Percentiles rank a stretch among this genome's conserved stretches.
Evolutionary conservation across 1,140 invertebrate species (phyloP).

Genomic region (Sipha flava): DNA sequence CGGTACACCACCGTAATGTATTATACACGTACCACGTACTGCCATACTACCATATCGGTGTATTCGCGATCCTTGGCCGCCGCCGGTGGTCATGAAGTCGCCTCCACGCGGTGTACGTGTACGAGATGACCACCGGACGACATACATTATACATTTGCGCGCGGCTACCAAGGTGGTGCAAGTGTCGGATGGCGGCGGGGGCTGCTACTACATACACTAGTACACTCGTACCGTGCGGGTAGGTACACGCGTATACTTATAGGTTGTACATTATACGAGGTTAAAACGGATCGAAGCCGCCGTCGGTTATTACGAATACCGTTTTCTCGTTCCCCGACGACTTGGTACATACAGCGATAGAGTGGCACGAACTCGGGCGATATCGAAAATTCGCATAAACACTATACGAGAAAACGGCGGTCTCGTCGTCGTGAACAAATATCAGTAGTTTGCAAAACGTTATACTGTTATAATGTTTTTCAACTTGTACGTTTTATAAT

Average conservation of each 20-base stretch:
- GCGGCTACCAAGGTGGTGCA: no score
- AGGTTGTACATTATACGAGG: no score
- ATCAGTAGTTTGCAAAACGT: not conserved
- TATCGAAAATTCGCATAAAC: slow-evolving; percentile 6
- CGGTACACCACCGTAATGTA: no score
- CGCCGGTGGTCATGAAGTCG: slow-evolving; percentile 7
- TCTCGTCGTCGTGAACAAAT: not conserved
- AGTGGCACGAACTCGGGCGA: not conserved
- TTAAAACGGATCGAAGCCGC: no score
- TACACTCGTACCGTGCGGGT: no score
- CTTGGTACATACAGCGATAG: not conserved
- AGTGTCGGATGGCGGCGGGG: no score
- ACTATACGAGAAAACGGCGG: not conserved
- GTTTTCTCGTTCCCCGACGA: not conserved
- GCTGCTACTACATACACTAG: no score
- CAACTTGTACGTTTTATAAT: not conserved
- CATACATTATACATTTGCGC: not conserved
- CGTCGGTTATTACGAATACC: not conserved
- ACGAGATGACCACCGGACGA: not conserved
- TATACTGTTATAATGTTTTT: not conserved
- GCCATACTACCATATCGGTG: slow-evolving; percentile 3
- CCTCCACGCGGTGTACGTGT: not conserved
- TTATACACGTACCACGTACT: no score
- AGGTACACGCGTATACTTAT: no score
- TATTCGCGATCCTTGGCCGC: not conserved